Conservation (phyloP, 2,797 vertebrate genomes). For the Adelosebastes latens region DNA sequence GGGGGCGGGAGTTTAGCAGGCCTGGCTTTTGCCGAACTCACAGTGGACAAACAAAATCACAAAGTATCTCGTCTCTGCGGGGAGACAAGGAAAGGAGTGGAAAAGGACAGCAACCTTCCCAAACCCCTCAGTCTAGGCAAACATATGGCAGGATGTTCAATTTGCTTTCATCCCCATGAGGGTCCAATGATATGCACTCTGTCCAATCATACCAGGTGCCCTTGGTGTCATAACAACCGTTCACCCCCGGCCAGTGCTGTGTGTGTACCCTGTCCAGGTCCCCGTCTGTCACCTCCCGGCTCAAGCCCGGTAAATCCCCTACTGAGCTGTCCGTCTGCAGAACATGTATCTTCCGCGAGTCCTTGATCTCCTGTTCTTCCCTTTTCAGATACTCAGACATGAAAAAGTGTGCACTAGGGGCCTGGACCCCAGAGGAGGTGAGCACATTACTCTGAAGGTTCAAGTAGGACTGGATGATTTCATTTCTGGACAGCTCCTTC, state of each 20-base stretch:
- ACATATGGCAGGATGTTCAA: conserved; percentile 99
- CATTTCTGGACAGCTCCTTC: conserved; percentile 97
- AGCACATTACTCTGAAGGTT: conserved; percentile 97
- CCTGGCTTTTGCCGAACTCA: conserved; percentile 77
- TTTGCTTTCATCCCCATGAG: conserved; percentile 94
- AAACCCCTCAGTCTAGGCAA: conserved; percentile 95
- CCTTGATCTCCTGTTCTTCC: conserved; percentile 91
- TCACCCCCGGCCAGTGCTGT: conserved; percentile 93
- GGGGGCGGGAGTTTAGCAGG: conserved; percentile 62
- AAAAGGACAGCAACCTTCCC: conserved; percentile 81
- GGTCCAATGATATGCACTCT: conserved; percentile 97
- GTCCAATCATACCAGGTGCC: conserved; percentile 99
- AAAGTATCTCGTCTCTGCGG: conserved; percentile 63
- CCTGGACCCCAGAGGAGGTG: conserved; percentile 94
- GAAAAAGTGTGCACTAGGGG: conserved; percentile 96
- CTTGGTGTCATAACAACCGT: conserved; percentile 96
- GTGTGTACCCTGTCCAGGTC: conserved; percentile 91
- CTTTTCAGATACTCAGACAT: conserved; percentile 98
- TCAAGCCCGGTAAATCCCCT: conserved; percentile 88
- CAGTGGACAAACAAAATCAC: conserved; percentile 85
- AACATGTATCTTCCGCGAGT: conserved; percentile 88
- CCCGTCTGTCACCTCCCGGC: conserved; percentile 85
- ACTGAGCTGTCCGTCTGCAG: conserved; percentile 85
- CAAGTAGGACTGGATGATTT: conserved; percentile 99
- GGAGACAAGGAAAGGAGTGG: conserved; percentile 61